Evolutionary conservation across 1,140 invertebrate genomes (phyloP), one percentile per base, ranked within the genome.

Genomic region (Samia ricini): DNA sequence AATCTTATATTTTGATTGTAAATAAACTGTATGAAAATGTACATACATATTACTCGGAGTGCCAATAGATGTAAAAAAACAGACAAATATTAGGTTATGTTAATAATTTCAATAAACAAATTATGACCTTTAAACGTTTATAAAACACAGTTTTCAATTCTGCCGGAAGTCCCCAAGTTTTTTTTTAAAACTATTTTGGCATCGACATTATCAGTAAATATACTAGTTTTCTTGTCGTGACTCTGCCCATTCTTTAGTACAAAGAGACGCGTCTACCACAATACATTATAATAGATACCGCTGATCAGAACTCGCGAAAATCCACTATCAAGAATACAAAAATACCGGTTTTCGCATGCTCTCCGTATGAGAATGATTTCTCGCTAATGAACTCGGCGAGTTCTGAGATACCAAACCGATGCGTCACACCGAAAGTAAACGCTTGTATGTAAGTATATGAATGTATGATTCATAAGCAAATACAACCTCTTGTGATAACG

Each of bases 371-470:
- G 12, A 42, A 42, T 42, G 33, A 42, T 42, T 42, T 42, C 33
- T 10, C 33, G 33, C 12, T 42, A 42, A 42, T 15, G 12, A 42
- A 12, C 33, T 42, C 33, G 1, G 33, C n/a, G n/a, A 15, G 33
- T 42, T 58, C 20, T 18, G 18, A 58, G 56, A 58, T 58, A 36
- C 36, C 55, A 6, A 15, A n/a, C 52, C 33, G 29, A 26, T 61
- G 49, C 51, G 26, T 20, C 58, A 29, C 33, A 12, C 51, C 36
- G 2, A 18, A 12, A 8, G 36, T 26, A 36, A 18, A 36, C 19
- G 15, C 57, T 6, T n/a, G 2, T 23, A 59, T 23, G 8, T 52
- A 55, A 4, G 49, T 49, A 49, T 21, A 33, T 20, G 15, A 8
- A 55, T 26, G 23, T 24, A 20, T 42, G 33, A 42, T 42, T 42